A percentile compares a stretch with the other conserved stretches of the same genome.
phyloP scores from a whole-genome alignment of 2,888 invertebrate genomes.

The Latrodectus hesperus region DNA sequence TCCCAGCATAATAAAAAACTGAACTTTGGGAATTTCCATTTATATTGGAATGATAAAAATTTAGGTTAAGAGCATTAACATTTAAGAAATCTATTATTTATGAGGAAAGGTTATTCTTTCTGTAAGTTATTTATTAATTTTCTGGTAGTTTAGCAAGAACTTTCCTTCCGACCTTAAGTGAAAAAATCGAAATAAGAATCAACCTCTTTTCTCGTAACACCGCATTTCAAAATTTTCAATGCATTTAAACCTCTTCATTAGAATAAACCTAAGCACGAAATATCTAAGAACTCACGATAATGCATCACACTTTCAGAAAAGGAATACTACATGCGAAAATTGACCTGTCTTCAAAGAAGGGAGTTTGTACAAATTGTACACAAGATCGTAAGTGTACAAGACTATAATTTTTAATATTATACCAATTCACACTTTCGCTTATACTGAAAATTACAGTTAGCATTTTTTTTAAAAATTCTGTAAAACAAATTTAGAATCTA shows the following conservation, averaged over 20 bases:
- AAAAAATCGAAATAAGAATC: constrained; percentile 38
- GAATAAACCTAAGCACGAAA: constrained; percentile 59
- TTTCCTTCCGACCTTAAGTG: constrained; percentile 20
- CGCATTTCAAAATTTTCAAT: constrained; percentile 67
- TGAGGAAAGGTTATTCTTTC: constrained; percentile 14
- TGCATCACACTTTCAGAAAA: constrained; percentile 40
- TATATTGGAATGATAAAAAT: constrained; percentile 54
- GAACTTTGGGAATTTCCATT: constrained; percentile 48
- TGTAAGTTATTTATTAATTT: constrained; percentile 58
- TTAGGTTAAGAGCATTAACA: constrained; percentile 28
- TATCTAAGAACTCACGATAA: constrained; percentile 28
- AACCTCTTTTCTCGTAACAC: constrained; percentile 20
- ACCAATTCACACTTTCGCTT: no score
- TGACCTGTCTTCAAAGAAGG: constrained; percentile 11
- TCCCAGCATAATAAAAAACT: no score
- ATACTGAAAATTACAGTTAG: no score
- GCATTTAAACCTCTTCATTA: constrained; percentile 68
- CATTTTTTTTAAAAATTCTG: no score
- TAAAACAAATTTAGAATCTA: no score
- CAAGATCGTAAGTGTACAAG: no score
- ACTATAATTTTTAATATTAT: no score
- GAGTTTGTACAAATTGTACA: constrained; percentile 24
- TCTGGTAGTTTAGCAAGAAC: constrained; percentile 19
- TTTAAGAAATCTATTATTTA: constrained; percentile 15
- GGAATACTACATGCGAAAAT: constrained; percentile 21